Conservation (phyloP, 2,797 vertebrate species). For the Eulemur rubriventer region DNA sequence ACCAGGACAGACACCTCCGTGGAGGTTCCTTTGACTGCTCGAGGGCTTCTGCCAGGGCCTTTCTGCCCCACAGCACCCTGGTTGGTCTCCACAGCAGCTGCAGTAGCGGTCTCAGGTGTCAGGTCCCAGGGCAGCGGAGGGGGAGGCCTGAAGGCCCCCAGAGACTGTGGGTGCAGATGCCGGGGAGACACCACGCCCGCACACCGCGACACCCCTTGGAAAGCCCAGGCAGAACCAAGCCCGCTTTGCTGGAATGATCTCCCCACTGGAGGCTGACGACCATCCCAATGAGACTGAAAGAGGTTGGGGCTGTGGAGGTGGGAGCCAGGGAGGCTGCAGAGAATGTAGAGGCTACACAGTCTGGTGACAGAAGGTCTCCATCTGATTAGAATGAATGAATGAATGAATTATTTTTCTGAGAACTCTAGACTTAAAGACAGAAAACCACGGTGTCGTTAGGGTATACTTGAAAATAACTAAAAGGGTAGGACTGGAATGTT, state of each 20-base stretch:
- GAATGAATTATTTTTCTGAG: background rate
- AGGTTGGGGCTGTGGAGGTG: background rate
- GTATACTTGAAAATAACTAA: background rate
- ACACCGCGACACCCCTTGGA: fast-evolving
- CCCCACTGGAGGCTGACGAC: background rate
- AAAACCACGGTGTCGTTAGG: background rate
- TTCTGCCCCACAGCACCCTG: background rate
- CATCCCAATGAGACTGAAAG: fast-evolving
- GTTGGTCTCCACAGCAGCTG: background rate
- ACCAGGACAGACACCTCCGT: background rate
- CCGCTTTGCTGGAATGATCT: fast-evolving
- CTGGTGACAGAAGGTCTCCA: background rate
- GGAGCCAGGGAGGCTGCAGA: background rate
- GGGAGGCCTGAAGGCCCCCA: background rate
- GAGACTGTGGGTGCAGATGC: background rate
- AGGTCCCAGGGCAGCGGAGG: background rate
- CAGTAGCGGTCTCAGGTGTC: background rate
- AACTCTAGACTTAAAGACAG: background rate
- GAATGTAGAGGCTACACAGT: background rate
- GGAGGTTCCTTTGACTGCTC: background rate
- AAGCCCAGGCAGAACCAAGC: background rate
- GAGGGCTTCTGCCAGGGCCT: background rate
- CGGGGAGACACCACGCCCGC: fast-evolving
- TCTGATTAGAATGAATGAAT: background rate
- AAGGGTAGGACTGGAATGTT: background rate